Evolutionary conservation across 2,113 vertebrate species (phyloP).

Genomic region (Serinus canaria): DNA sequence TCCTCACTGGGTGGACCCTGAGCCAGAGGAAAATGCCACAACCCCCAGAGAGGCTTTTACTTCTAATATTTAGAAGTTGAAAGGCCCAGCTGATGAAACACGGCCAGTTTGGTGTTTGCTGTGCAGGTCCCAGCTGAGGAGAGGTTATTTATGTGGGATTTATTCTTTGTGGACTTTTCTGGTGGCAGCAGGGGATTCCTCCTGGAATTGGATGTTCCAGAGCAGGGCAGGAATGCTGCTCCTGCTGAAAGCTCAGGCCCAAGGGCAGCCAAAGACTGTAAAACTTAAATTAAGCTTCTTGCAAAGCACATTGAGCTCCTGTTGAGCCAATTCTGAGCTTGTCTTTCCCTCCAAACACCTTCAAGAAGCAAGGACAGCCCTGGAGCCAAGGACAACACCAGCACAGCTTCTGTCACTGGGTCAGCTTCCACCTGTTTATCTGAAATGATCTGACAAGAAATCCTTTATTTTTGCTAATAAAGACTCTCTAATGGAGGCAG

Average conservation of each 20-base stretch:
- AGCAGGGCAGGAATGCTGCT: not conserved
- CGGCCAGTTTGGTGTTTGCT: not conserved
- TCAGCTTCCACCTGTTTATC: not conserved
- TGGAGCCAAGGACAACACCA: not conserved
- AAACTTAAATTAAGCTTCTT: not conserved
- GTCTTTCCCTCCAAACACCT: not conserved
- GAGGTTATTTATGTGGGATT: not conserved
- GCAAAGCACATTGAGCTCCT: not conserved
- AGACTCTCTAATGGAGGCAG: not conserved
- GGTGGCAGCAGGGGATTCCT: not conserved
- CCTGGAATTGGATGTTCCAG: not conserved
- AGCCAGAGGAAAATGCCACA: not conserved
- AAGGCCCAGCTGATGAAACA: fast-evolving
- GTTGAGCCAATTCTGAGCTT: not conserved
- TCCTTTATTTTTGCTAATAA: conserved; percentile 41
- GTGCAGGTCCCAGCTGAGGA: not conserved
- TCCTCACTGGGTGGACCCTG: fast-evolving
- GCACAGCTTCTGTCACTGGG: not conserved
- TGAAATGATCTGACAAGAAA: not conserved
- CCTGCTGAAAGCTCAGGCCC: not conserved
- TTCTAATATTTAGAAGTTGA: conserved; percentile 32
- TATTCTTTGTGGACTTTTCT: fast-evolving
- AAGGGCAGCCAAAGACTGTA: not conserved
- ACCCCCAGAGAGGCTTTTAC: not conserved
- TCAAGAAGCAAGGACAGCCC: not conserved